Evolutionary conservation across 2,888 invertebrate genomes (phyloP).

Genomic region (Drosophila colorata): DNA sequence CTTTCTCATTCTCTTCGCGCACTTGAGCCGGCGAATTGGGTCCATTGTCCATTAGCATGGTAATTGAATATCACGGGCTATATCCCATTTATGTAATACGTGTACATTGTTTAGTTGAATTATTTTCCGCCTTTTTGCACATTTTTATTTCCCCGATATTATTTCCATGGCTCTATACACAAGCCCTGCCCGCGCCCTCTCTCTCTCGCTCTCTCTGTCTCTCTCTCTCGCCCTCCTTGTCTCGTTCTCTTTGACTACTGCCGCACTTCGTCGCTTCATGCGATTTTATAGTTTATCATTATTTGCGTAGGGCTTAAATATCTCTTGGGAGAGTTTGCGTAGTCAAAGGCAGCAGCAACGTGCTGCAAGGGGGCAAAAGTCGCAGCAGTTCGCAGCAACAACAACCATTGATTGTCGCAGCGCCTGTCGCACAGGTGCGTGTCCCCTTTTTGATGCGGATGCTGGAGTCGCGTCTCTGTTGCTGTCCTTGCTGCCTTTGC

Average conservation of each 20-base stretch:
- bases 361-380: constrained; percentile 47
- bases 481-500: constrained; percentile 55
- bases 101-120: constrained; percentile 82
- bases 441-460: constrained; percentile 39
- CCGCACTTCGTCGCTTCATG: constrained; percentile 40
- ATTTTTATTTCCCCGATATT: constrained; percentile 75
- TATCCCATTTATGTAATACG: constrained; percentile 79
- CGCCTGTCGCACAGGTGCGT: constrained; percentile 69
- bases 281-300: constrained; percentile 81
- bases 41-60: constrained; percentile 56
- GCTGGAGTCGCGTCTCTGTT: constrained; percentile 33
- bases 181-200: not conserved
- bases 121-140: constrained; percentile 80
- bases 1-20: not conserved
- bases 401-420: constrained; percentile 65
- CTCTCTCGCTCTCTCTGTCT: not conserved
- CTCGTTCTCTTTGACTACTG: constrained; percentile 4
- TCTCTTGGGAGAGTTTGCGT: constrained; percentile 66
- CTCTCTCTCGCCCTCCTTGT: not conserved
- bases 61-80: constrained; percentile 73
- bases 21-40: constrained; percentile 31
- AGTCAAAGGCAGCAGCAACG: constrained; percentile 30
- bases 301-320: constrained; percentile 74
- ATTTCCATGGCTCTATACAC: constrained; percentile 37
- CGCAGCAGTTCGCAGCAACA: constrained; percentile 41